Base-by-base conservation (phyloP, 2,113 vertebrate genomes). In the Apodemus sylvaticus region DNA sequence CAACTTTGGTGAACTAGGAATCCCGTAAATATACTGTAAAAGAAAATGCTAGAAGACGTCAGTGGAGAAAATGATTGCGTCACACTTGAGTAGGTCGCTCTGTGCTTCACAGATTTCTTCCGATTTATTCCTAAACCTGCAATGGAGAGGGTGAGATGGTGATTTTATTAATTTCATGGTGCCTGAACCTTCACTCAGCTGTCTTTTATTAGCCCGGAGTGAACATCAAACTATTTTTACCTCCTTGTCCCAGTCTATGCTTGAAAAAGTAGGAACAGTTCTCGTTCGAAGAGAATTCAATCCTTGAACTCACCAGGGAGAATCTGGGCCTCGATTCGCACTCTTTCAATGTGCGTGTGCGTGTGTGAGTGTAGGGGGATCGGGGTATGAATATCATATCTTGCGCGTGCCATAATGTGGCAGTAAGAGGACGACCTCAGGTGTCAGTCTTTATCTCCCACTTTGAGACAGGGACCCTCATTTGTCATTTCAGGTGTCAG, bases 91-190 rank as follows among this genome's bases (percentile, higher is more conserved):
- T 86, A n/a, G 85, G 81, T 89, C 58, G 42, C 89, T 73, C 31
- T 0, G 6, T 64, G 70, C 86, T 14, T 85, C 92, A 90, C 2
- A 13, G 85, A 39, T 77, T 92, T 89, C 81, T 42, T 16, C 90
- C 1, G 0, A 73, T 89, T 97, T 90, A 58, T 93, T 94, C 81
- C 81, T 79, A 73, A 96, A 66, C 77, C 89, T 79, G 0, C 74
- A 77, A 53, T 6, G 5, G n/a, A 82, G 51, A 0, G 3, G 22
- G 85, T 19, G 19, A 90, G 11, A 0, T 26, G 62, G 36, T 64
- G 86, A 71, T 85, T 93, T 94, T 58, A 89, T 95, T 94, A 86
- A 94, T 97, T 96, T 94, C 89, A 85, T 91, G 91, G 92, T 94
- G 48, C 79, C 90, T 77, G 76, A 93, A 93, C 93, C 91, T 74